Evolutionary conservation across 2,797 vertebrate species (phyloP).

Genomic region (Lepus townsendii): DNA sequence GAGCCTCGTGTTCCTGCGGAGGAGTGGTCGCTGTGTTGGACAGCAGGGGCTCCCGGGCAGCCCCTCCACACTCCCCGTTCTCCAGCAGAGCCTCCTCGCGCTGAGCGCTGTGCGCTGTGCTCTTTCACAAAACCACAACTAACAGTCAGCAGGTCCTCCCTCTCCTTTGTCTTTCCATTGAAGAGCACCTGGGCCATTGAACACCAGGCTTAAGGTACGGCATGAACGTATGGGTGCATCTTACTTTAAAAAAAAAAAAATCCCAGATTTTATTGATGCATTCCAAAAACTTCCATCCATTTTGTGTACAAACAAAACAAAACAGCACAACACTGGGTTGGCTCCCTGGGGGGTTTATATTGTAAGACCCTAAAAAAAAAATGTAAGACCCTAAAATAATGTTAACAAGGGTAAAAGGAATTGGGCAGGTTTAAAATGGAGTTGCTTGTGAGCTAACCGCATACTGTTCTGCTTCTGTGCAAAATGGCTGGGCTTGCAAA

Average conservation of each 20-base stretch:
- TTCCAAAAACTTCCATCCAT: not conserved
- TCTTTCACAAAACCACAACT: not conserved
- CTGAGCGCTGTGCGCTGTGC: not conserved
- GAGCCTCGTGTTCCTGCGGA: not conserved
- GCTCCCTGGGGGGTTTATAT: not conserved
- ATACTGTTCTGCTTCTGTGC: too few species aligned
- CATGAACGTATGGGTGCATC: not conserved
- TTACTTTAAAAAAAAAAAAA: not conserved
- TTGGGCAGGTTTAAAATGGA: too few species aligned
- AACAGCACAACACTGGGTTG: not conserved
- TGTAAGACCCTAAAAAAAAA: too few species aligned
- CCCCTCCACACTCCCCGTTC: not conserved
- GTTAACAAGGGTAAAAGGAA: too few species aligned
- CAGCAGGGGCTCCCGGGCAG: not conserved
- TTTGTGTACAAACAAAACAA: not conserved
- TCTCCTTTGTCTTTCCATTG: not conserved
- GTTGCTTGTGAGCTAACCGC: too few species aligned
- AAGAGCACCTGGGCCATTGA: not conserved
- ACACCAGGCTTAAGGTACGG: not conserved
- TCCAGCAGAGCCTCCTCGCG: not conserved
- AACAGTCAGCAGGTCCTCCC: not conserved
- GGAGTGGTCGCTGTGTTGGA: not conserved
- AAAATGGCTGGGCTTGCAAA: too few species aligned
- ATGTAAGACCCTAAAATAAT: too few species aligned
- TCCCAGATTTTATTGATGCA: not conserved